A percentile compares a stretch with the other conserved stretches of the same genome.
phyloP scores from a whole-genome alignment of 2,113 vertebrate genomes.

The Chlorodrepanis virens region DNA sequence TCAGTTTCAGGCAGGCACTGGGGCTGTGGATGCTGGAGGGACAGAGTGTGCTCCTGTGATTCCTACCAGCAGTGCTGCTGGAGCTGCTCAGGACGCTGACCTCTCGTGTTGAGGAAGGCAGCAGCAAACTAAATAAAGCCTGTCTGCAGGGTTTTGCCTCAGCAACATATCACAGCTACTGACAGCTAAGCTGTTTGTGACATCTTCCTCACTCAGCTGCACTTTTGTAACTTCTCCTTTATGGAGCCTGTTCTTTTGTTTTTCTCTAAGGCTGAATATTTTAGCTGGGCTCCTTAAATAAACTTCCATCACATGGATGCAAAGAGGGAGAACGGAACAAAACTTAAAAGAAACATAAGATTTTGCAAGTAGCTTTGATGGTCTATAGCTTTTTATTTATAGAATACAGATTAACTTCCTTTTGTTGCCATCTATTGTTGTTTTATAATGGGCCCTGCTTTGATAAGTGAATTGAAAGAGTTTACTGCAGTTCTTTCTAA shows the following conservation, averaged over 20 bases:
- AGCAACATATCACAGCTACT: neutral
- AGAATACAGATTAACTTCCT: slow-evolving; percentile 50
- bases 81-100: neutral
- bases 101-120: neutral
- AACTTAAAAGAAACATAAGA: slow-evolving; percentile 28
- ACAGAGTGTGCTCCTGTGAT: neutral
- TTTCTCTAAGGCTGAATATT: neutral
- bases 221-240: neutral
- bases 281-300: neutral
- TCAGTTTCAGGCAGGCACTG: neutral
- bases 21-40: neutral
- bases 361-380: slow-evolving; percentile 43
- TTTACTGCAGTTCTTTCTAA: slow-evolving; percentile 3
- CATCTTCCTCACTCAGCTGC: neutral
- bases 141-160: slow-evolving; percentile 2
- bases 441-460: slow-evolving; percentile 30
- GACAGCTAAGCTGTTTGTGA: neutral
- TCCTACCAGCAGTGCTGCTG: neutral
- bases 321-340: neutral
- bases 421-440: slow-evolving; percentile 54
- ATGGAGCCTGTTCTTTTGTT: neutral
- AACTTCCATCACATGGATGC: neutral
- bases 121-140: neutral
- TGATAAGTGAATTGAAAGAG: slow-evolving; percentile 54
- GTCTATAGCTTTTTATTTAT: slow-evolving; percentile 54